Base-by-base conservation (phyloP, 1,140 invertebrate genomes). In the Phymorhynchus buccinoides region DNA sequence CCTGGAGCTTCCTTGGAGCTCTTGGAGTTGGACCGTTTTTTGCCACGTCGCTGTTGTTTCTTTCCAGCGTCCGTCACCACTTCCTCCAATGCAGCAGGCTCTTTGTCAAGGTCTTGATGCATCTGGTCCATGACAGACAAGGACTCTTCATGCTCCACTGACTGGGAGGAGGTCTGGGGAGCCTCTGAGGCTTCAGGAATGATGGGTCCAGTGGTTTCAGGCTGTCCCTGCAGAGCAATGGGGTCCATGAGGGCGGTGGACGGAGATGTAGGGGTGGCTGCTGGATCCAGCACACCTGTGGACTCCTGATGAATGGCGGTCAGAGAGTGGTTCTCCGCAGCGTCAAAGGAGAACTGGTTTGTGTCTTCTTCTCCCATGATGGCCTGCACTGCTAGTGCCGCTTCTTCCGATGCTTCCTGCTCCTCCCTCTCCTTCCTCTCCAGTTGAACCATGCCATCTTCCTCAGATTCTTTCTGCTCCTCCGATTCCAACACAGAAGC, bases 361-460 rank as follows among this genome's bases (percentile, higher is more conserved):
- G 27, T 83, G 16, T 83, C 81, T 22, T 83, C 81, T 16, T 83
- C 62, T 16, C 80, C 86, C 42, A 88, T 68, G 4, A 90, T 56
- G 35, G 87, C 88, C 78, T 88, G 87, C 7, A 88, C 87, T 52
- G 89, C 89, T 52, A 87, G 86, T 0, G 86, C 87, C 12, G 88
- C 86, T 81, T 90, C 89, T 88, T 90, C 88, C 32, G 88, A 88
- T 44, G 88, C 88, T 37, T 80, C 87, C 79, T 84, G 86, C 52
- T 86, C 83, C 32, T 86, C 87, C 32, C 75, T 85, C 52, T 86
- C 86, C 0, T 73, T 30, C 41, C 81, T 81, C 16, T 83, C 81
- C 16, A 83, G 32, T 1, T 66, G 81, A 22, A 71, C 56, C 56
- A 83, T 22, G 16, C 62, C 62, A 37, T 41, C 52, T 35, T 73